Evolutionary conservation across 2,797 vertebrate species (phyloP).

Genomic region (Masticophis lateralis): DNA sequence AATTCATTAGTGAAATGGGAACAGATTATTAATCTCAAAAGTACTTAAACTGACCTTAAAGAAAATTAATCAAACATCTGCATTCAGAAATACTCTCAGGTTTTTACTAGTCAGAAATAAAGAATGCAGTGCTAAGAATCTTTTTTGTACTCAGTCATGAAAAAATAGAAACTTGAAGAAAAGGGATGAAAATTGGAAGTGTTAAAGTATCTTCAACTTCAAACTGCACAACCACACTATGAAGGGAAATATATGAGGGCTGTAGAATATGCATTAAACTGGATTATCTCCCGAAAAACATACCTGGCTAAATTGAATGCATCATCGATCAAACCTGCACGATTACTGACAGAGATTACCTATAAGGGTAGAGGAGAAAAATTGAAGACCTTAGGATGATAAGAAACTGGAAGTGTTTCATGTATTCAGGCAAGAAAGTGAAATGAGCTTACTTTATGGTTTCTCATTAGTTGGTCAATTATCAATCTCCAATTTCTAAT

Average conservation of each 20-base stretch:
- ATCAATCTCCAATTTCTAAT: slow-evolving; percentile 93
- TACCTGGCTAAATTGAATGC: slow-evolving; percentile 97
- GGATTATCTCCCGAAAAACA: slow-evolving; percentile 66
- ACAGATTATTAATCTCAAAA: slow-evolving; percentile 63
- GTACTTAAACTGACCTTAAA: slow-evolving; percentile 61
- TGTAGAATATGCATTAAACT: slow-evolving; percentile 46
- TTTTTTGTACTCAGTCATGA: background rate
- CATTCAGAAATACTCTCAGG: slow-evolving; percentile 56
- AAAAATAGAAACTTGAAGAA: background rate
- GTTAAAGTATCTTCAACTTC: slow-evolving; percentile 45
- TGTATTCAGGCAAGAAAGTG: slow-evolving; percentile 43
- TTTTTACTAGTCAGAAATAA: slow-evolving; percentile 59
- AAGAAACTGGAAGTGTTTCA: slow-evolving; percentile 40
- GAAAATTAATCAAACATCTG: slow-evolving; percentile 67
- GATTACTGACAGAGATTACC: slow-evolving; percentile 94
- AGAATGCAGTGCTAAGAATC: slow-evolving; percentile 34
- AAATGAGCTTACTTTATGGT: slow-evolving; percentile 78
- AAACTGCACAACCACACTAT: slow-evolving; percentile 25
- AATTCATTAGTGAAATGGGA: slow-evolving; percentile 61
- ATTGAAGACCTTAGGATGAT: slow-evolving; percentile 58
- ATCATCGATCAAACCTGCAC: slow-evolving; percentile 93
- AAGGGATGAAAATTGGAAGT: background rate
- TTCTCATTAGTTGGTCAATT: slow-evolving; percentile 88
- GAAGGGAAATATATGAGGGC: slow-evolving; percentile 37
- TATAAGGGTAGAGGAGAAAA: slow-evolving; percentile 65